Conservation (phyloP, 2,797 vertebrate genomes). For the Pelodytes ibericus region DNA sequence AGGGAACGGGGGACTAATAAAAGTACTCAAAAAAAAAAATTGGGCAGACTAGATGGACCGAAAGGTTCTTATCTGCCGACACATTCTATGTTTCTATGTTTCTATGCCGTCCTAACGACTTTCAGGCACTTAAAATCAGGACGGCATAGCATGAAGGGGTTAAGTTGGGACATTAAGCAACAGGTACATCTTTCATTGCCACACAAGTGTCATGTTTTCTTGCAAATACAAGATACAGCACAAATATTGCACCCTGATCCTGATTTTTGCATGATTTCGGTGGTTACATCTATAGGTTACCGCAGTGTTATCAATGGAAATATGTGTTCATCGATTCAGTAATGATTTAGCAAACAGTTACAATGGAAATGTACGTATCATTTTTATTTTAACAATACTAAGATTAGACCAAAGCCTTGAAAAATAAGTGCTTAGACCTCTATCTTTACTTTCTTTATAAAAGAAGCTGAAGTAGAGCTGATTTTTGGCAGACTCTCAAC, state of each 20-base stretch:
- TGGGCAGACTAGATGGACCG: too few species aligned
- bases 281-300: constrained; percentile 1
- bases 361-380: constrained; percentile 8
- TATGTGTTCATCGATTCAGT: constrained; percentile 20
- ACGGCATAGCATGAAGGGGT: too few species aligned
- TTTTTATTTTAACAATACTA: not conserved
- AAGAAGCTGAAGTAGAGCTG: constrained; percentile 19
- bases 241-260: not conserved
- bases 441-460: constrained; percentile 18
- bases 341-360: constrained; percentile 6
- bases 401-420: constrained; percentile 37
- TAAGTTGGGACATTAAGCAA: too few species aligned
- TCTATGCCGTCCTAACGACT: too few species aligned
- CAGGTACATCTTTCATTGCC: too few species aligned
- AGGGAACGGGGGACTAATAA: too few species aligned
- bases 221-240: too few species aligned
- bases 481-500: constrained; percentile 43
- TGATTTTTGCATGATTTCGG: not conserved
- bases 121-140: too few species aligned
- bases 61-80: too few species aligned
- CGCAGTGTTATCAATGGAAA: constrained; percentile 6
- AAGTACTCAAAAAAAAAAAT: too few species aligned
- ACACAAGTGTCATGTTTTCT: too few species aligned
- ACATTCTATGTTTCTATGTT: too few species aligned
- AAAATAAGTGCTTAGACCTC: constrained; percentile 30